A percentile compares a stretch with the other conserved stretches of the same genome.
Conservation (phyloP, 1,140 invertebrate species). For the Triops longicaudatus region DNA sequence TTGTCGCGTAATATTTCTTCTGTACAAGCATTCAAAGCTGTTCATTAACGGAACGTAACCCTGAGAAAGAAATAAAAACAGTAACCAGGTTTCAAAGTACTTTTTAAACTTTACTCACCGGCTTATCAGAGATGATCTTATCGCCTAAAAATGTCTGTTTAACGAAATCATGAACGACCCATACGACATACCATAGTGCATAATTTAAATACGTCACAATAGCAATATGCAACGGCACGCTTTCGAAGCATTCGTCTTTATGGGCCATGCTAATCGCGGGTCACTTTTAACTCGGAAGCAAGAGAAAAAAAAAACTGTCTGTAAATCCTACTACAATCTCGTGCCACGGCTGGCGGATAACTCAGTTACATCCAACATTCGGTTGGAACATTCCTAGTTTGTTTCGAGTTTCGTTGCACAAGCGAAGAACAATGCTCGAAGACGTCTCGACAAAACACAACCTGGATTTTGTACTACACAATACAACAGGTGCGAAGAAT, state of each 20-base stretch:
- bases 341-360: background rate
- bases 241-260: conserved; percentile 64
- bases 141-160: conserved; percentile 43
- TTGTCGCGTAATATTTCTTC: conserved; percentile 82
- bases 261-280: background rate
- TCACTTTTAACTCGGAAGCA: no score
- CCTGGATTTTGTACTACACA: background rate
- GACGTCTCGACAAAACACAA: conserved; percentile 2
- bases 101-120: background rate
- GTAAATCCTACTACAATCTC: background rate
- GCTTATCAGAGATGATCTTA: conserved; percentile 19
- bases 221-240: conserved; percentile 67
- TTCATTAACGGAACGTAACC: conserved; percentile 89
- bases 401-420: background rate
- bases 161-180: conserved; percentile 71
- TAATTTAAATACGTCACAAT: conserved; percentile 80
- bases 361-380: background rate
- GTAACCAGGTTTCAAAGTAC: conserved; percentile 20
- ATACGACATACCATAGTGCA: conserved; percentile 75
- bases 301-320: no score
- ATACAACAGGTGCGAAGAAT: background rate
- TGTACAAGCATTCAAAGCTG: conserved; percentile 89
- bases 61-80: conserved; percentile 36
- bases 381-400: background rate
- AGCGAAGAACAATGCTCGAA: background rate